Base-by-base conservation (phyloP, 2,797 vertebrate species). In the Tiaroga cobitis region DNA sequence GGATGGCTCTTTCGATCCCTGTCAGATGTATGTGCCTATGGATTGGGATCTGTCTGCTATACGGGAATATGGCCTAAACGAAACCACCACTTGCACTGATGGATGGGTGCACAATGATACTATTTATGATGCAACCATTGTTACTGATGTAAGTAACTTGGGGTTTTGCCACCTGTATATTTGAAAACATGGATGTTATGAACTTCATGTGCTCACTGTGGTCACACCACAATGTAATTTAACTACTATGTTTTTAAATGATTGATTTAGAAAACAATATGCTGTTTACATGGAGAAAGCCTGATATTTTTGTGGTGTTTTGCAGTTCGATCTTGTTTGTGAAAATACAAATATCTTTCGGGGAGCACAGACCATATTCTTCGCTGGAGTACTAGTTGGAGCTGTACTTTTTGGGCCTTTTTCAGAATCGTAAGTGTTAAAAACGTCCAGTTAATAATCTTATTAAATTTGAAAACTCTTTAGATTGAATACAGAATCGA, bases 281-380 rank as follows among this genome's bases (percentile, higher is more conserved):
- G 39, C 29, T 63, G 59, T 68, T 54, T 59, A 68, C 18, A 41
- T 69, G n/a, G 15, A 63, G 37, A 54, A 51, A 54, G 10, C 51
- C 56, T 21, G 8, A 37, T 67, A 74, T 39, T 75, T 43, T 43
- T 61, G 89, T 41, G 26, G 39, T 87, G 81, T 88, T 85, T 80
- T 89, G 39, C 87, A 97, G 97, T 98, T 97, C 88, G 88, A 95
- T 91, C 92, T 98, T 85, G 96, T 97, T 41, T 99, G 97, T 85
- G 94, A 94, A 18, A 94, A 86, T 69, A 95, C 92, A 83, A 63
- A 90, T 61, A 87, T 96, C 49, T 93, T 92, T 0, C 94, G 96
- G 82, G 93, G 93, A 1, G 95, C 96, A 0, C 97, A 97, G 90
- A 95, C 96, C 0, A 49, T 97, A 86, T 97, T 93, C 94, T 97